Evolutionary conservation across 2,113 vertebrate genomes (phyloP), one percentile per base, ranked within the genome.

Genomic region (Phylloscopus trochilus): DNA sequence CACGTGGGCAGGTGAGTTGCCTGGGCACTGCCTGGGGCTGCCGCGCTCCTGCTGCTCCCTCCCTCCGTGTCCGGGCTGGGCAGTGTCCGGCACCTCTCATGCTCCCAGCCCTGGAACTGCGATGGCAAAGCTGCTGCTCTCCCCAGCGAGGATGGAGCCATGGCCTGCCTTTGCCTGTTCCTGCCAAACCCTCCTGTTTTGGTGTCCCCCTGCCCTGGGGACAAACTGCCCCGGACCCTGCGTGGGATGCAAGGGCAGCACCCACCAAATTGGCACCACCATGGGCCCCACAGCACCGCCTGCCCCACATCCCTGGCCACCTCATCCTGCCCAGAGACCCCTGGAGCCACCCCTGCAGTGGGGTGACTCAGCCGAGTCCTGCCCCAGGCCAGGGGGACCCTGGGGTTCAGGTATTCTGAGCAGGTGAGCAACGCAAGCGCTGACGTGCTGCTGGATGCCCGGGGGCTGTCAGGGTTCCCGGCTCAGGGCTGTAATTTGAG

Each of bases 61-160:
- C 56, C 22, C 87, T 33, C 94, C 0, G 4, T 35, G n/a, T 3
- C 58, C 1, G 0, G 47, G 41, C 2, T 7, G 44, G 76, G 70
- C 75, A 66, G 15, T 2, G 49, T 1, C 49, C 14, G 7, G 86
- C 69, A 9, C 47, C 58, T n/a, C 58, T 9, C 2, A 4, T 17
- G 49, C 51, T 62, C 83, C 72, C 67, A 23, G 7, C 21, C 43
- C 37, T 14, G 10, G 21, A 18, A 30, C 13, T 3, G 55, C 35
- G 59, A 6, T 11, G 35, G 53, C n/a, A 35, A 28, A 68, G 12
- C 37, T 0, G 1, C 75, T 15, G 46, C 56, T 63, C 21, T 35
- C 30, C 41, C 7, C 44, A 3, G 39, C 0, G 2, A 53, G 47
- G 68, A n/a, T 0, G 2, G 21, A 55, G 49, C 31, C 55, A 14